Percentiles rank a stretch among this genome's conserved stretches.
Conservation (phyloP, 2,797 vertebrate species). For the Hyperoplus immaculatus region DNA sequence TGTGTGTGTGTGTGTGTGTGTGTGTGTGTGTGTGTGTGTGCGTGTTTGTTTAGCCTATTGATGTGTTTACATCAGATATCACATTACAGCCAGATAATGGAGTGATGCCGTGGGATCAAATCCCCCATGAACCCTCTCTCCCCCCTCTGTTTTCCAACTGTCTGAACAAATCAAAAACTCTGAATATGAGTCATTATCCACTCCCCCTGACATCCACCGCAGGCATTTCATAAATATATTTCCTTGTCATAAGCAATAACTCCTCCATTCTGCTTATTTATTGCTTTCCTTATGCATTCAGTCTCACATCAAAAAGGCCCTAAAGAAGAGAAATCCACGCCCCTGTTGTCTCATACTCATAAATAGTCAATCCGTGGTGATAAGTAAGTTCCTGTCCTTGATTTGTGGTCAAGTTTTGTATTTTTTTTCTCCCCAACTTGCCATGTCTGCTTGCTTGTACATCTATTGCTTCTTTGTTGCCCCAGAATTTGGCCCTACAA, state of each 20-base stretch:
- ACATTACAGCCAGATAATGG: slow-evolving; percentile 29
- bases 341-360: background rate
- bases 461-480: slow-evolving; percentile 26
- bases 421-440: slow-evolving; percentile 16
- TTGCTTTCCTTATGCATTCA: slow-evolving; percentile 31
- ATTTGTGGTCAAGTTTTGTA: slow-evolving; percentile 35
- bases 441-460: slow-evolving; percentile 15
- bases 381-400: slow-evolving; percentile 21
- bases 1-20: background rate
- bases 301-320: slow-evolving; percentile 36
- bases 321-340: slow-evolving; percentile 25
- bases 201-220: slow-evolving; percentile 35
- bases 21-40: background rate
- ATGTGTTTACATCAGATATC: slow-evolving; percentile 1
- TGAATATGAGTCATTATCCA: slow-evolving; percentile 35
- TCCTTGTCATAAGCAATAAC: slow-evolving; percentile 44
- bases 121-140: slow-evolving; percentile 16
- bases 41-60: background rate
- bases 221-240: slow-evolving; percentile 50
- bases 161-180: slow-evolving; percentile 39
- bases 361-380: slow-evolving; percentile 26
- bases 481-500: background rate
- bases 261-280: slow-evolving; percentile 25
- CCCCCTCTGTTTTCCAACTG: slow-evolving; percentile 36
- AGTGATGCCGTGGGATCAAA: slow-evolving; percentile 19